These are phyloP conservation scores for Diorhabda elongata DNA, from an alignment of 1,140 invertebrate genomes.

Conservation along the genomic window DNA sequence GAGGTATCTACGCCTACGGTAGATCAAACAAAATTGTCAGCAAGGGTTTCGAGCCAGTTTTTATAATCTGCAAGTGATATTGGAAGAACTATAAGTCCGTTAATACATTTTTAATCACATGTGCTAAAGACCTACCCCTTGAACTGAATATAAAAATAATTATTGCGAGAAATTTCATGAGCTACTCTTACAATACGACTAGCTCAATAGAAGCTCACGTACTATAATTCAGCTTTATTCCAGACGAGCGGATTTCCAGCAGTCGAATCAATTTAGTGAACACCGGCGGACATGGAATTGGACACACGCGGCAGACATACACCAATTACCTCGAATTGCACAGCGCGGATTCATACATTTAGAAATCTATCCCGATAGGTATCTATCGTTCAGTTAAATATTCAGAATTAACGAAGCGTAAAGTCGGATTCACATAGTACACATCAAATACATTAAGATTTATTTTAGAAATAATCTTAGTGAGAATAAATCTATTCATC, in stretches of 20 bases:
- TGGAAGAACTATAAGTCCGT: too few species aligned
- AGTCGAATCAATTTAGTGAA: neutral
- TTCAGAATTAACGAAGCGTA: neutral
- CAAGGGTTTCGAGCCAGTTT: too few species aligned
- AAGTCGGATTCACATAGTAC: neutral
- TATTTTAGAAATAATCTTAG: too few species aligned
- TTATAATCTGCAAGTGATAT: too few species aligned
- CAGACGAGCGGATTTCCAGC: neutral
- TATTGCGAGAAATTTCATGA: neutral
- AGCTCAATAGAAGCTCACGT: neutral
- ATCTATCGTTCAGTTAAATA: slow-evolving; percentile 2
- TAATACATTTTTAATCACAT: too few species aligned
- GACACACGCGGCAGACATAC: neutral
- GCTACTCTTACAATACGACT: too few species aligned
- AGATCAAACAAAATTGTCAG: too few species aligned
- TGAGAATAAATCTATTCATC: too few species aligned
- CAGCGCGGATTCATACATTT: neutral
- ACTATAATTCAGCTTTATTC: neutral
- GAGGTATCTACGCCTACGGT: too few species aligned
- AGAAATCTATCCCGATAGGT: neutral
- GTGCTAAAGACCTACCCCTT: neutral
- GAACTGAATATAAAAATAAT: neutral
- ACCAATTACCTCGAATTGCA: neutral
- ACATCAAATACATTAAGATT: too few species aligned
- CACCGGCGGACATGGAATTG: neutral